Conservation (phyloP, 2,888 invertebrate genomes). For the Therioaphis trifolii region DNA sequence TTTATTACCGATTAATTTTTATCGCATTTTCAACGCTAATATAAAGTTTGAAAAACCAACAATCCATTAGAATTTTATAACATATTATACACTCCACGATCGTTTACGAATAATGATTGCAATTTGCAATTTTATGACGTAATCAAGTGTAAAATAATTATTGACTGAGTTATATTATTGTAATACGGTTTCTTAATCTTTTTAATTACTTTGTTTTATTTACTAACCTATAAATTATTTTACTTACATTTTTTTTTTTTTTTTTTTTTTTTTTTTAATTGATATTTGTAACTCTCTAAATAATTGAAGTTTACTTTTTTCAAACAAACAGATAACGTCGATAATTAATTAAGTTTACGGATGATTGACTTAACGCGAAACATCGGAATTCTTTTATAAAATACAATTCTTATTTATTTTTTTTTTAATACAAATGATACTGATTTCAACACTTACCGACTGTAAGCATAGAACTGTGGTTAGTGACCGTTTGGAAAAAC, state of each 20-base stretch:
- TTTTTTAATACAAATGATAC: background rate
- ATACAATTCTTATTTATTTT: too few species aligned
- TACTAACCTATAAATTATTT: background rate
- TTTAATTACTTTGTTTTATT: slow-evolving; percentile 24
- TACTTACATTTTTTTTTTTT: too few species aligned
- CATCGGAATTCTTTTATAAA: too few species aligned
- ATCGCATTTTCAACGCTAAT: too few species aligned
- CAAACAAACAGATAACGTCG: background rate
- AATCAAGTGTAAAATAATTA: slow-evolving; percentile 43
- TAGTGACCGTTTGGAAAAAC: slow-evolving; percentile 69
- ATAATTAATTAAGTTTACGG: background rate
- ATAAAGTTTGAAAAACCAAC: too few species aligned
- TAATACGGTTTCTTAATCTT: background rate
- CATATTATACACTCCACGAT: too few species aligned
- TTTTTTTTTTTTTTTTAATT: too few species aligned
- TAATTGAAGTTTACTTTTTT: background rate
- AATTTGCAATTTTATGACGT: slow-evolving; percentile 20
- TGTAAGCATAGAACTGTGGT: slow-evolving; percentile 68
- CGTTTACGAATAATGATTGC: too few species aligned
- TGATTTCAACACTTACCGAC: slow-evolving; percentile 68
- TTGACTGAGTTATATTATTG: slow-evolving; percentile 1
- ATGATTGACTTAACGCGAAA: background rate
- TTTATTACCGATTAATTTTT: too few species aligned
- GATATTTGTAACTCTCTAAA: too few species aligned
- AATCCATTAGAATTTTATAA: too few species aligned